These are phyloP conservation scores for Pollimyrus isidori DNA, from an alignment of 2,113 vertebrate species.

Conservation along the genomic window DNA sequence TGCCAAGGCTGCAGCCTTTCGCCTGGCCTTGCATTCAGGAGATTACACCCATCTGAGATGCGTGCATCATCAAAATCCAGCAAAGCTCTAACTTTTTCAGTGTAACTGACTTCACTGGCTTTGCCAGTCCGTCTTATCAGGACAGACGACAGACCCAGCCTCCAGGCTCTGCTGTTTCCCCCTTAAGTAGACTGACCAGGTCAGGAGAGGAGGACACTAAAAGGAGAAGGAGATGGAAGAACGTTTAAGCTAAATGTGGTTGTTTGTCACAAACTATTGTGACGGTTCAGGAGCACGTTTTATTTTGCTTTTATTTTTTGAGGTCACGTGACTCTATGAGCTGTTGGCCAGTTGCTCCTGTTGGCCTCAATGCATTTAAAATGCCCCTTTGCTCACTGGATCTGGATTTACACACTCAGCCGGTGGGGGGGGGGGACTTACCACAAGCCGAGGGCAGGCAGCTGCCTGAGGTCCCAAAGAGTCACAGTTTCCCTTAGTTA, in stretches of 20 bases:
- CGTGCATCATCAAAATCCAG: background rate
- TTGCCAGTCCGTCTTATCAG: background rate
- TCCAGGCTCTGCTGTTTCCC: background rate
- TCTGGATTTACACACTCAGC: background rate
- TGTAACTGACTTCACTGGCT: background rate
- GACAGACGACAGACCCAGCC: background rate
- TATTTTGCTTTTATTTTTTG: background rate
- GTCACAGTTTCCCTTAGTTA: background rate
- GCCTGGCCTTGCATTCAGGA: background rate
- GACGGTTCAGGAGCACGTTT: background rate
- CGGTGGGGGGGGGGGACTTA: background rate
- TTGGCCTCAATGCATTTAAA: background rate
- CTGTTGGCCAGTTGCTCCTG: background rate
- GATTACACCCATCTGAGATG: background rate
- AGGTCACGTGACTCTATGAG: background rate
- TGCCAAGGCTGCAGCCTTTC: background rate
- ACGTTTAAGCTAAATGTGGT: background rate
- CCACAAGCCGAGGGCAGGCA: background rate
- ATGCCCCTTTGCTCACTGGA: background rate
- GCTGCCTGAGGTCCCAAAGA: background rate
- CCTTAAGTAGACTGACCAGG: background rate
- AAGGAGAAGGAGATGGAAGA: background rate
- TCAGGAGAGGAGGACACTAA: background rate
- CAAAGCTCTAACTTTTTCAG: background rate
- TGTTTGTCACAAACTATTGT: background rate